Conservation (phyloP, 2,888 invertebrate species). For the Drosophila atroscutellata region DNA sequence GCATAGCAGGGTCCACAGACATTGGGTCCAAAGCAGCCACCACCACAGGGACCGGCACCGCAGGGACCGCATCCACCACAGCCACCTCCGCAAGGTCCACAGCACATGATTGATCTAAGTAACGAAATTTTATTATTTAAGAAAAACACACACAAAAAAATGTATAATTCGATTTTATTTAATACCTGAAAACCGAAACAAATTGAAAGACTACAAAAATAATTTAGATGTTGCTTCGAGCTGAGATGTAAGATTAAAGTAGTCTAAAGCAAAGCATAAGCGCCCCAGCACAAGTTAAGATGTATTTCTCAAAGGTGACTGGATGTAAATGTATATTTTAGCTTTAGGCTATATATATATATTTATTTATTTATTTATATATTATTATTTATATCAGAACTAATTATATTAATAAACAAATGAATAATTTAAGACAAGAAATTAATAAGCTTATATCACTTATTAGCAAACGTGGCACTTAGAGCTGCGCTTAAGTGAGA, state of each 20-base stretch:
- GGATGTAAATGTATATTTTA: neutral
- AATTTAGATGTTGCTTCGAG: conserved; percentile 43
- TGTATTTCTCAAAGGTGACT: neutral
- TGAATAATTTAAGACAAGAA: no score
- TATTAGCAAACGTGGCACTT: no score
- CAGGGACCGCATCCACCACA: conserved; percentile 28
- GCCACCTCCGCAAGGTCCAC: conserved; percentile 45
- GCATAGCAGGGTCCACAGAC: conserved; percentile 47
- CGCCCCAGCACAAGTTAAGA: neutral
- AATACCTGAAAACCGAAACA: conserved; percentile 40
- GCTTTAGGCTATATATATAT: neutral
- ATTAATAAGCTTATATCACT: no score
- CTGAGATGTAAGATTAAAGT: conserved; percentile 30
- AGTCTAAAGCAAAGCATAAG: no score
- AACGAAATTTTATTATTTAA: neutral
- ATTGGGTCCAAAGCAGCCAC: conserved; percentile 49
- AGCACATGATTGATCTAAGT: conserved; percentile 45
- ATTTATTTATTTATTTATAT: neutral
- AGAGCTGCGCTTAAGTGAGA: no score
- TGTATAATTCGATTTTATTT: neutral
- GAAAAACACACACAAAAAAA: neutral
- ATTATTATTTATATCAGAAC: no score
- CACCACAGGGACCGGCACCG: conserved; percentile 27
- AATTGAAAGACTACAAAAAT: conserved; percentile 38
- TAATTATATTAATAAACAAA: no score